Base-by-base conservation (phyloP, 1,140 invertebrate genomes). In the Prorops nasuta region DNA sequence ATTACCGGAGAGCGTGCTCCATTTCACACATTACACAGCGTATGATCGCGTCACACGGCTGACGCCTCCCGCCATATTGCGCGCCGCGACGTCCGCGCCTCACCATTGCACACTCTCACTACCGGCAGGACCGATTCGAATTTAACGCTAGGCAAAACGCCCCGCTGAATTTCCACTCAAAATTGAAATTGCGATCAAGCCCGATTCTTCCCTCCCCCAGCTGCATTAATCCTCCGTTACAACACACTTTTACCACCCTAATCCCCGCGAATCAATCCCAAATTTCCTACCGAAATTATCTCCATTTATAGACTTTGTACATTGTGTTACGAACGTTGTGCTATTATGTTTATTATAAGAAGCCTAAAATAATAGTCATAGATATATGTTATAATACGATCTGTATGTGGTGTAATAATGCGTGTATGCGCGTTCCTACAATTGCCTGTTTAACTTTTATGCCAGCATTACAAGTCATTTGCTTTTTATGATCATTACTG, bases 1-100 rank as follows among this genome's bases (percentile, higher is more conserved):
- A 77, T 77, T 77, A 77, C 69, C 63, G 63, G 57, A 58, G 61
- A 44, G 52, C 54, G 63, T 71, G 74, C 69, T 75, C 73, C 71
- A 75, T 77, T 77, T 76, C 73, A 74, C 74, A 73, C 67, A 70
- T 77, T 69, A 64, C 69, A 65, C 72, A 71, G 64, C 69, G 66
- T 71, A 63, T 73, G 74, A 74, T 74, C 71, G 65, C 69, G 69
- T 76, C 73, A 71, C 63, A 74, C 67, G 66, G 61, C 64, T 59
- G 60, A 71, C 72, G 69, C 73, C 69, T 71, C 61, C 56, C 61
- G 56, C 52, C 58, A 54, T 63, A 47, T 28, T 52, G 41, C 43
- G 41, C 18, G n/a, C 51, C 38, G 34, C 44, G 43, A 16, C 47
- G 42, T 34, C 12, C 17, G 50, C 60, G 58, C 60, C 60, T n/a